Conservation (phyloP, 92 coral and sea anemone genomes). For the Palythoa caribaeorum region DNA sequence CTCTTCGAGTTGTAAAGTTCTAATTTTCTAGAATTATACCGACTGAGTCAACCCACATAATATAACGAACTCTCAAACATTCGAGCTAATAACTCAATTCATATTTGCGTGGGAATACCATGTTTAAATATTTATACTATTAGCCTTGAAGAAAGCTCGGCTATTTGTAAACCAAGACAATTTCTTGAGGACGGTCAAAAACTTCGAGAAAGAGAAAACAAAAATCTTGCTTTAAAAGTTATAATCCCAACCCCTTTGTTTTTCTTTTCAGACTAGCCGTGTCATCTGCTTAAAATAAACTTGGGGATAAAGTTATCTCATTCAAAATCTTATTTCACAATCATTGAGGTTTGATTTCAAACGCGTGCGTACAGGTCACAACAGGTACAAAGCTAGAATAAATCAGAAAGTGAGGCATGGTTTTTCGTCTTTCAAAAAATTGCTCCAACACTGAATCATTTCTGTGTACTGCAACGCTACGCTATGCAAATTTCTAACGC, state of each 20-base stretch:
- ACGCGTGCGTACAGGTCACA: constrained; percentile 20
- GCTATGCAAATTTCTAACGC: constrained; percentile 29
- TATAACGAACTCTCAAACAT: neutral
- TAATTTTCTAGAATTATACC: neutral
- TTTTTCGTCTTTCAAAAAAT: too few species aligned
- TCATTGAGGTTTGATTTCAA: constrained; percentile 26
- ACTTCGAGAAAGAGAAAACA: neutral
- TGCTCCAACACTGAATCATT: neutral
- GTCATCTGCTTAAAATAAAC: neutral
- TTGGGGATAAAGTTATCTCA: neutral
- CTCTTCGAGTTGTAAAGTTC: neutral
- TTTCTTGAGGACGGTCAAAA: neutral
- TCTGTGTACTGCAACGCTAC: neutral
- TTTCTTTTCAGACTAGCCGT: neutral
- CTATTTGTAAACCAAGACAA: constrained; percentile 27
- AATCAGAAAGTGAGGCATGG: neutral
- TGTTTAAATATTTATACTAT: constrained; percentile 39
- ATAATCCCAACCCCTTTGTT: too few species aligned
- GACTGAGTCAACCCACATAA: neutral
- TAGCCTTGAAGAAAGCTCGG: neutral
- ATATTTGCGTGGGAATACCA: constrained; percentile 41
- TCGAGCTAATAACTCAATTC: neutral
- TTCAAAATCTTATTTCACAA: constrained; percentile 15
- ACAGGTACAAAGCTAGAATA: neutral
- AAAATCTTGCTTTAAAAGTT: neutral